Evolutionary conservation across 2,797 vertebrate genomes (phyloP).

Genomic region (Sebastes cheni): DNA sequence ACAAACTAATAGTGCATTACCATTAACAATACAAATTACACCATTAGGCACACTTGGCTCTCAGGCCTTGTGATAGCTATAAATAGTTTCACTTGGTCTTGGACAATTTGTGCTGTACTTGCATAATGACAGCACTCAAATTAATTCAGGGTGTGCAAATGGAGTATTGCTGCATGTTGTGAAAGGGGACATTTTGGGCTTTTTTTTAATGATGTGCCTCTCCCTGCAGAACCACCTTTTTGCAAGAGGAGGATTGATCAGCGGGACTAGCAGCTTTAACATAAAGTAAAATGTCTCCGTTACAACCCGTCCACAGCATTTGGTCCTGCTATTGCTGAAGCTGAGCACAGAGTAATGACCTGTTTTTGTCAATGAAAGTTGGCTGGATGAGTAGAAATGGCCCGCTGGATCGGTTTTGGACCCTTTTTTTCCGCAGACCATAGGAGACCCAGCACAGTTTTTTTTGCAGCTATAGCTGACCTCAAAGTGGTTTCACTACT

Average conservation of each 20-base stretch:
- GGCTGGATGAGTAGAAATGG: conserved; percentile 48
- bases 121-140: conserved; percentile 78
- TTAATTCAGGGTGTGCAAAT: conserved; percentile 71
- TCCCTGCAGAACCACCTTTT: conserved; percentile 18
- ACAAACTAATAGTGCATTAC: conserved; percentile 82
- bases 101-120: conserved; percentile 79
- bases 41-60: conserved; percentile 82
- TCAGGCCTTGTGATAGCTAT: conserved; percentile 73
- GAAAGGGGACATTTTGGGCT: conserved; percentile 60
- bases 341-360: conserved; percentile 67
- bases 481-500: conserved; percentile 69
- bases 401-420: conserved; percentile 62
- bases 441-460: conserved; percentile 69
- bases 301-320: conserved; percentile 36
- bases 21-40: conserved; percentile 86
- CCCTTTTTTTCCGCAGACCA: conserved; percentile 57
- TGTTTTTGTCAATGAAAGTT: conserved; percentile 73
- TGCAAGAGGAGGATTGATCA: conserved; percentile 49
- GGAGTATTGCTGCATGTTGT: conserved; percentile 58
- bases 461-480: conserved; percentile 65
- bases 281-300: conserved; percentile 44
- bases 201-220: conserved; percentile 52
- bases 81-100: conserved; percentile 83
- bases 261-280: conserved; percentile 22
- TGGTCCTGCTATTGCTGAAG: conserved; percentile 41